Conservation (phyloP, 2,888 invertebrate species). For the Euzophera pinguis region DNA sequence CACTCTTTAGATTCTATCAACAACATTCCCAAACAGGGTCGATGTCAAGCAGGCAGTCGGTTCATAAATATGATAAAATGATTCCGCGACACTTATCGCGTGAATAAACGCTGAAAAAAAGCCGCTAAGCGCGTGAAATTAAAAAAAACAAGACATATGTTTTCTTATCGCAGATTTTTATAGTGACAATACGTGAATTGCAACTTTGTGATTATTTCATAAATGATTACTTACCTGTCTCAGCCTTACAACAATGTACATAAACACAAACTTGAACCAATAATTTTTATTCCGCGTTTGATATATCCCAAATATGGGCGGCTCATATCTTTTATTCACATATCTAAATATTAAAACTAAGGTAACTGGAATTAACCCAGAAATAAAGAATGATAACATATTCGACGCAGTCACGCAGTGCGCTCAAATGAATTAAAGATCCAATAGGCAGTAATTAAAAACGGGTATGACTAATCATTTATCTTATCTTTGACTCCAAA, state of each 20-base stretch:
- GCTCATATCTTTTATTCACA: conserved; percentile 49
- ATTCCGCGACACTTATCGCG: too few relatives aligned
- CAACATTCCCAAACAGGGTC: too few relatives aligned
- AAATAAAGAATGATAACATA: conserved; percentile 44
- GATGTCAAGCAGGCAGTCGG: too few relatives aligned
- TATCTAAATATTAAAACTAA: conserved; percentile 51
- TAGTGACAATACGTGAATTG: too few relatives aligned
- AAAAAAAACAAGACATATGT: too few relatives aligned
- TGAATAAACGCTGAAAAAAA: too few relatives aligned
- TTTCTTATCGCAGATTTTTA: too few relatives aligned
- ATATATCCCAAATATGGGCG: conserved; percentile 74
- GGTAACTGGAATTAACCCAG: conserved; percentile 37
- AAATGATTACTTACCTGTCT: conserved; percentile 64
- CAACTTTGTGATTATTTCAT: too few relatives aligned
- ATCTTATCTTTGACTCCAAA: neutral
- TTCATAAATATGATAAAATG: too few relatives aligned
- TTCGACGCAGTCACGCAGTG: conserved; percentile 16
- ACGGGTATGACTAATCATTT: neutral
- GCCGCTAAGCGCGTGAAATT: too few relatives aligned
- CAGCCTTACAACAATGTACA: conserved; percentile 59
- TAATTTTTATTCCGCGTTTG: conserved; percentile 70
- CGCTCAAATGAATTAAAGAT: neutral
- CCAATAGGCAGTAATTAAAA: neutral
- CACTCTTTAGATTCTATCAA: too few relatives aligned
- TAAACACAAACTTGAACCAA: conserved; percentile 70